phyloP scores from a whole-genome alignment of 2,113 vertebrate genomes.

The Scortum barcoo region DNA sequence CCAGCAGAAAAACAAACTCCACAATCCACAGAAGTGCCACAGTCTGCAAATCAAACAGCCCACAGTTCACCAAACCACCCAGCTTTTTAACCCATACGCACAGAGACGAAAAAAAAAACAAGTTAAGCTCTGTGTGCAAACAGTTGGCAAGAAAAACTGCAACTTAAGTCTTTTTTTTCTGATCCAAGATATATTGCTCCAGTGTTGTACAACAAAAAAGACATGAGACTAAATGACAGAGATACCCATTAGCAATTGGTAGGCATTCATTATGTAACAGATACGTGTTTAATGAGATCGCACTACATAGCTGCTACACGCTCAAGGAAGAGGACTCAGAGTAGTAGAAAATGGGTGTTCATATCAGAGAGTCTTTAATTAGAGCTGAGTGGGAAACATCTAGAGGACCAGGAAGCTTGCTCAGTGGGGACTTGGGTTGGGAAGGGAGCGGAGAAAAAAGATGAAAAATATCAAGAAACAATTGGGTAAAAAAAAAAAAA shows the following conservation, averaged over 20 bases:
- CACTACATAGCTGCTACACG: constrained; percentile 54
- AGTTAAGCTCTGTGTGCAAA: constrained; percentile 9
- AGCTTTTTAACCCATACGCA: constrained; percentile 13
- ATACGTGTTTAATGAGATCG: constrained; percentile 67
- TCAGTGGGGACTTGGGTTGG: constrained; percentile 44
- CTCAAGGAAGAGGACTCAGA: constrained; percentile 39
- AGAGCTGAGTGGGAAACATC: constrained; percentile 50
- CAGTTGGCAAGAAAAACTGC: not conserved
- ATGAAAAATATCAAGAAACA: constrained; percentile 56
- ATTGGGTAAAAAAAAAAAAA: constrained; percentile 22
- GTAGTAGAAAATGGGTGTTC: constrained; percentile 51
- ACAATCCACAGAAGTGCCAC: not conserved
- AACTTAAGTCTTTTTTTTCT: constrained; percentile 8
- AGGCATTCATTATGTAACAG: constrained; percentile 57
- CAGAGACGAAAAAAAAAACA: constrained; percentile 7
- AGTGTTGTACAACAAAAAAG: constrained; percentile 7
- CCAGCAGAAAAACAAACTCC: constrained; percentile 30
- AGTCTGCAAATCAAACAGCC: constrained; percentile 36
- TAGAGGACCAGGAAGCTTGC: constrained; percentile 34
- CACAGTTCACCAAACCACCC: not conserved
- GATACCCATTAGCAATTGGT: constrained; percentile 54
- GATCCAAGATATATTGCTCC: not conserved
- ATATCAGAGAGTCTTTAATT: constrained; percentile 72
- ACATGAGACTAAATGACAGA: constrained; percentile 54
- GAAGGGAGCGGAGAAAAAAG: constrained; percentile 2